Evolutionary conservation across 2,113 vertebrate genomes (phyloP).

Genomic region (Ceyx cyanopectus): DNA sequence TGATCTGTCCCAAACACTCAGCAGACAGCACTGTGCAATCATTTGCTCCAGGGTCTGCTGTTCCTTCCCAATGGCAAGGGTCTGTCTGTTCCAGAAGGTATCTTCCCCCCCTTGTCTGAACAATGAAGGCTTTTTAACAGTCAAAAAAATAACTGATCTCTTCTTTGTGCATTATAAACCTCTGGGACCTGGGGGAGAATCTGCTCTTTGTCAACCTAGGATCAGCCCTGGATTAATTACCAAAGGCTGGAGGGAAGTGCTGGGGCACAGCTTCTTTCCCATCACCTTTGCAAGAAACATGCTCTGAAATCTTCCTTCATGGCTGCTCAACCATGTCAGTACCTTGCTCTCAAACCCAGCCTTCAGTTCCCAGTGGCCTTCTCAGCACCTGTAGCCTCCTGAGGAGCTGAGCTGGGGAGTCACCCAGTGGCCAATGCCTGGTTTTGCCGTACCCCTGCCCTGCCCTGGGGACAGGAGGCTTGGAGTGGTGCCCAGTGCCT

Average conservation of each 20-base stretch:
- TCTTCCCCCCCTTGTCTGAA: background rate
- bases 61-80: background rate
- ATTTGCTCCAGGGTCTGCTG: background rate
- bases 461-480: background rate
- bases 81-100: background rate
- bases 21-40: background rate
- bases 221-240: background rate
- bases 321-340: background rate
- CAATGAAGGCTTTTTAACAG: background rate
- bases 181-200: background rate
- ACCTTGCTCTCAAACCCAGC: background rate
- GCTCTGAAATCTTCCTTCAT: background rate
- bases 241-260: background rate
- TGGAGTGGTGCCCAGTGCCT: rapidly evolving
- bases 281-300: background rate
- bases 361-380: background rate
- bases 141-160: background rate
- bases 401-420: too few species aligned
- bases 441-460: background rate
- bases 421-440: background rate
- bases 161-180: background rate
- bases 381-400: background rate
- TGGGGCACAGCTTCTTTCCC: background rate
- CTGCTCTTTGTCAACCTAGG: background rate
- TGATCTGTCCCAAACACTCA: background rate